Evolutionary conservation across 2,113 vertebrate species (phyloP), one percentile per base, ranked within the genome.

Genomic region (Cinclus cinclus): DNA sequence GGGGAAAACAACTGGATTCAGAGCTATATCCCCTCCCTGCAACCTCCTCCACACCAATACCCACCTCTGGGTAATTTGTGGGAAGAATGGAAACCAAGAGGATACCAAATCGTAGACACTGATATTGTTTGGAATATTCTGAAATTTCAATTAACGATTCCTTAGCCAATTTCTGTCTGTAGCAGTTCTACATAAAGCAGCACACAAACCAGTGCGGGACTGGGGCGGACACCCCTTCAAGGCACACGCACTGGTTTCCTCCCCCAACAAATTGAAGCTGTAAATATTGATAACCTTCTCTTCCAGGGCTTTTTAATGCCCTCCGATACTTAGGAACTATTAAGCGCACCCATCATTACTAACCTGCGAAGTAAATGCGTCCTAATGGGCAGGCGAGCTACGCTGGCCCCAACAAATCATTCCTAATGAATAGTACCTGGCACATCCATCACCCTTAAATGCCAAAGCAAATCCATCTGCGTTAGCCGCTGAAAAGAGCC

Each of bases 401-500:
- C 21, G 73, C 95, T 53, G 64, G 70, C 90, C 87, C 81, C 69
- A 78, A 95, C 96, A 97, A 96, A 95, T 94, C 90, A 75, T 41
- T 33, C n/a, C 95, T 96, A 95, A 97, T 93, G 92, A 96, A 95
- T 83, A 86, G 96, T 87, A 97, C 96, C 91, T 94, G 91, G 78
- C 84, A 78, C 68, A 95, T 96, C 62, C 93, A 52, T 76, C 60
- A 93, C 85, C 56, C 78, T 63, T 81, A 91, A 81, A 89, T 1
- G 76, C 92, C 95, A 95, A 68, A 95, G 92, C 82, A 93, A 95
- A 95, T 92, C 95, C 92, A 95, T 94, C 96, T 84, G 79, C 58
- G 20, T 62, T 67, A 80, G 86, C 74, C 27, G 62, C 86, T 91
- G 94, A 79, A 88, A 96, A 95, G 87, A 94, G 92, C 91, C 84